Conservation (phyloP, 2,113 vertebrate genomes). For the Tychaedon coryphoeus region DNA sequence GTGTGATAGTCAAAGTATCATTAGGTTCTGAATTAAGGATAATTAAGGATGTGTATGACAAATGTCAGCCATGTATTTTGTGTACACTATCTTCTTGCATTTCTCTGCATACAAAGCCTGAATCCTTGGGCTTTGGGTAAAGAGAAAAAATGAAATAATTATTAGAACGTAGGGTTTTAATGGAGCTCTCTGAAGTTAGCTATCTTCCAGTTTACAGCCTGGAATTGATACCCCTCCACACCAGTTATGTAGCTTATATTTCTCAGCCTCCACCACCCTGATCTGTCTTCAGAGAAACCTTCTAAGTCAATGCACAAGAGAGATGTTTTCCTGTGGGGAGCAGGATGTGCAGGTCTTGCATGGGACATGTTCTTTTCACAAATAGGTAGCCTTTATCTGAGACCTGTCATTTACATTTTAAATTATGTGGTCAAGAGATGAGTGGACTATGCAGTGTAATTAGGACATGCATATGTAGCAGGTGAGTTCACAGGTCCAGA, state of each 20-base stretch:
- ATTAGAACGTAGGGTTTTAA: background rate
- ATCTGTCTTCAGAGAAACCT: background rate
- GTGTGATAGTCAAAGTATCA: background rate
- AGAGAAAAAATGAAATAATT: background rate
- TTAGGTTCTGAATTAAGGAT: background rate
- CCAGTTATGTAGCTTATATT: background rate
- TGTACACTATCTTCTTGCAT: background rate
- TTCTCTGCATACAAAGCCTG: background rate
- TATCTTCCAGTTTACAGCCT: background rate
- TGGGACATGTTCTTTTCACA: background rate
- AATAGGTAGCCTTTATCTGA: slow-evolving; percentile 9
- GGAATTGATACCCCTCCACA: background rate
- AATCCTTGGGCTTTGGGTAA: background rate
- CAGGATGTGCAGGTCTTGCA: background rate
- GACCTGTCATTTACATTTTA: slow-evolving; percentile 12
- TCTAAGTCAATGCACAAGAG: background rate
- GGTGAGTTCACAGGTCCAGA: background rate
- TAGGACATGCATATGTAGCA: background rate
- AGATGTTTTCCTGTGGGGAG: background rate
- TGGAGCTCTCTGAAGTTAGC: background rate
- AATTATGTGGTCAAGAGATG: background rate
- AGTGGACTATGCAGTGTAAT: slow-evolving; percentile 8
- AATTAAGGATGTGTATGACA: background rate
- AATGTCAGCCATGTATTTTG: background rate
- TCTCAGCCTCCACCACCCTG: background rate